Evolutionary conservation across 1,140 invertebrate genomes (phyloP), one percentile per base, ranked within the genome.

Genomic region (Nautilus pompilius): DNA sequence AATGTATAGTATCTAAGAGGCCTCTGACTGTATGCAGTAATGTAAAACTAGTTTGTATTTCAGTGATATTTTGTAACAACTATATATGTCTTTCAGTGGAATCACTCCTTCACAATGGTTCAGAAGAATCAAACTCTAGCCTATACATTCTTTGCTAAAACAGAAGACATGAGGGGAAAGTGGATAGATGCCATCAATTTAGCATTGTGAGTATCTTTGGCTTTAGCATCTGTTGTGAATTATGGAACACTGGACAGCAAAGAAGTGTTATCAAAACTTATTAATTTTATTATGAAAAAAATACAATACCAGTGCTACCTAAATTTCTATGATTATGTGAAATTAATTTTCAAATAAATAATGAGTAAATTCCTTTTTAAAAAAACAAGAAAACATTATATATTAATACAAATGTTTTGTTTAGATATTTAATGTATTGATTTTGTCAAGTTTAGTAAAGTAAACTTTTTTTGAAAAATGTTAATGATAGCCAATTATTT

Each of bases 121-220:
- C 89, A 92, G 66, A 89, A 91, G 69, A 89, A 90, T 68, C 89
- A 90, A 67, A 87, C 88, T 65, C 90, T 89, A 34, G 93, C 91
- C 6, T 96, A 91, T 77, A 96, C 95, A 6, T 87, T 98, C 73
- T 94, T 90, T 80, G 91, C 93, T 2, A 89, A 93, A 76, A 94
- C 90, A 8, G 91, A 93, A 67, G 93, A 95, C 41, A 87, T 90
- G 63, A 92, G 93, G 66, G 85, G 88, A 66, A 91, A 92, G 79
- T 97, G 95, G 93, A 90, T 96, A 20, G 93, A 93, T 75, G 92
- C 93, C 5, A 89, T 98, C 28, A 87, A 89, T 55, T 91, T 96
- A 74, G 95, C 95, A 45, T 88, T 96, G 91, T 94, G 82, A 89
- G 90, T 83, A 13, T 2, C n/a, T n/a, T n/a, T n/a, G n/a, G n/a